phyloP scores from a whole-genome alignment of 2,888 invertebrate species.

The Xestobium rufovillosum region DNA sequence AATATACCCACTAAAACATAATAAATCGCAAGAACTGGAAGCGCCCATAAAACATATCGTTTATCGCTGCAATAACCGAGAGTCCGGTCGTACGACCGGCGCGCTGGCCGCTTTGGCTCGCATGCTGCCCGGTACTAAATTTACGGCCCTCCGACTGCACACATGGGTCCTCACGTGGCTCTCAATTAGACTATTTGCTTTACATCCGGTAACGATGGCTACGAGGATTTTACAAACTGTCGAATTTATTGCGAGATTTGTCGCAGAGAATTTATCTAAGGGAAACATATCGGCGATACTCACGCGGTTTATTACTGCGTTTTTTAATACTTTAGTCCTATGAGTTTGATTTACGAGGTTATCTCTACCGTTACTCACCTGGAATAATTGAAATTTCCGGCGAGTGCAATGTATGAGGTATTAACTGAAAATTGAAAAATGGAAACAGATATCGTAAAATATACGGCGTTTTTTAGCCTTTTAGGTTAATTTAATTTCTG shows the following conservation, averaged over 20 bases:
- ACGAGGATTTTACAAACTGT: constrained; percentile 43
- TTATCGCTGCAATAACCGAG: constrained; percentile 32
- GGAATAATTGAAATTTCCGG: no score
- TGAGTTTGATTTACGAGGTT: no score
- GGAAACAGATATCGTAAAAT: no score
- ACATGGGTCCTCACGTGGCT: constrained; percentile 40
- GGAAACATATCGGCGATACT: constrained; percentile 38
- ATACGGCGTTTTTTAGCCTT: no score
- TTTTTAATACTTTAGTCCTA: no score
- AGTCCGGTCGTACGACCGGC: constrained; percentile 22
- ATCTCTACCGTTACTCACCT: no score
- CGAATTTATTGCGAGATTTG: constrained; percentile 42
- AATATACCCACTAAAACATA: constrained; percentile 2
- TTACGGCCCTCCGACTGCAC: constrained; percentile 32
- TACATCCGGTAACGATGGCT: constrained; percentile 39
- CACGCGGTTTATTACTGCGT: constrained; percentile 35
- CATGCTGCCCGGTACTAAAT: constrained; percentile 31
- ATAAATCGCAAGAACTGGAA: constrained; percentile 31
- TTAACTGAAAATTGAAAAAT: no score
- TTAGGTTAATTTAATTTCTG: no score
- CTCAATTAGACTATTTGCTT: constrained; percentile 44
- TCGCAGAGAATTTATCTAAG: constrained; percentile 38
- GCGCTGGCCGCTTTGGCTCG: constrained; percentile 27
- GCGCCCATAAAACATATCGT: constrained; percentile 31
- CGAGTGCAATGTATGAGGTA: no score